Percentiles rank a stretch among this genome's conserved stretches.
Evolutionary conservation across 2,797 vertebrate genomes (phyloP).

Genomic region (Pangasius larnaudii): DNA sequence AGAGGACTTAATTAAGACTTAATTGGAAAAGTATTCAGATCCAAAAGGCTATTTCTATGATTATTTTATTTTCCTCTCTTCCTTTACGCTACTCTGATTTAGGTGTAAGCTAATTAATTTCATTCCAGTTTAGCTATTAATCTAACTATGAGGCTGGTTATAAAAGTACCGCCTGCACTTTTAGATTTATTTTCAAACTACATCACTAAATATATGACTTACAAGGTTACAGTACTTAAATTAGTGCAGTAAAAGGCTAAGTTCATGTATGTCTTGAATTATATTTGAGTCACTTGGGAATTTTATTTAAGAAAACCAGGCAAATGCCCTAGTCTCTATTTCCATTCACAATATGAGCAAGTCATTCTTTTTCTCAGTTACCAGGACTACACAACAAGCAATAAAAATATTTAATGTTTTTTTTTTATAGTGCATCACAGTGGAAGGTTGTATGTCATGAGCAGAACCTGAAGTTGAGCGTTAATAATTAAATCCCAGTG

Average conservation of each 20-base stretch:
- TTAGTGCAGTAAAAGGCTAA: not conserved
- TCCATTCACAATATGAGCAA: not conserved
- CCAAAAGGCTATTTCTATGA: not conserved
- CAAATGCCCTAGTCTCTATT: not conserved
- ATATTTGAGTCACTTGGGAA: not conserved
- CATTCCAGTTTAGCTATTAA: not conserved
- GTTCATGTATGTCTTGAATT: not conserved
- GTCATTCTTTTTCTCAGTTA: not conserved
- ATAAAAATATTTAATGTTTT: not conserved
- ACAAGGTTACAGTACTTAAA: not conserved
- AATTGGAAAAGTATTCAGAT: not conserved
- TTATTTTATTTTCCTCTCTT: not conserved
- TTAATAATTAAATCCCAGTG: not conserved
- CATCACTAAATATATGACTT: not conserved
- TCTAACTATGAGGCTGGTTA: not conserved
- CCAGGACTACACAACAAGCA: not conserved
- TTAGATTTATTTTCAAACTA: not conserved
- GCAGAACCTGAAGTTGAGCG: not conserved
- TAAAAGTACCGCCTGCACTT: not conserved
- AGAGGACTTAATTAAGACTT: too few relatives aligned
- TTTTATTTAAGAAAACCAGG: not conserved
- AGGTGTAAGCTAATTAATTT: not conserved
- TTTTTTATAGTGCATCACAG: not conserved
- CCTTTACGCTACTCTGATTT: not conserved
- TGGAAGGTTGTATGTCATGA: not conserved